These are phyloP conservation scores for Cephalotes varians DNA, from an alignment of 2,888 invertebrate genomes.

Conservation along the genomic window DNA sequence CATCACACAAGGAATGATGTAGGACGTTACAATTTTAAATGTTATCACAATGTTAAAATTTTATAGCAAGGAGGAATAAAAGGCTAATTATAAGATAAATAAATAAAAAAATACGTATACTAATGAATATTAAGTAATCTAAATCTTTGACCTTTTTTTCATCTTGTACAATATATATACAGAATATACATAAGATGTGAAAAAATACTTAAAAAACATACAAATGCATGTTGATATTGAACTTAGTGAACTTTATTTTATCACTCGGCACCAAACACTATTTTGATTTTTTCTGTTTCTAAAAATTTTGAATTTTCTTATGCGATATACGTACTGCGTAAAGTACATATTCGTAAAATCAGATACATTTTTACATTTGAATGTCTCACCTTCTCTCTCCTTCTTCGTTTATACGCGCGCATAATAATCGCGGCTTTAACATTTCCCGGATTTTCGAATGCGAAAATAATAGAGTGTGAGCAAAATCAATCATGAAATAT, in stretches of 20 bases:
- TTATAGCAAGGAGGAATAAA: background rate
- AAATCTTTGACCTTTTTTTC: background rate
- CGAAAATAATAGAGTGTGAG: constrained; percentile 36
- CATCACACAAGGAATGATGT: background rate
- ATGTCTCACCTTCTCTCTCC: background rate
- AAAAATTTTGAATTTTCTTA: background rate
- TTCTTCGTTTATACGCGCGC: background rate
- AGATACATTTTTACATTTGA: constrained; percentile 7
- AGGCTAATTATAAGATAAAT: background rate
- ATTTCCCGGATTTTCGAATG: background rate
- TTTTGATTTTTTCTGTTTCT: background rate
- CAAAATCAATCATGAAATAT: constrained; percentile 33
- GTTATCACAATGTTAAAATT: background rate
- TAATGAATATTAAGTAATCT: background rate
- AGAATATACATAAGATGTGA: background rate
- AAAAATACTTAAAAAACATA: background rate
- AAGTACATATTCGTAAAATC: background rate
- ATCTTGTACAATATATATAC: background rate
- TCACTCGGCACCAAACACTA: background rate
- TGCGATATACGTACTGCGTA: background rate
- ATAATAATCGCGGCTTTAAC: constrained; percentile 18
- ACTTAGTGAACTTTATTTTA: background rate
- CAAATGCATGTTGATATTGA: background rate
- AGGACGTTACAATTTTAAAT: too few species aligned
- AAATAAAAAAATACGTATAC: background rate